phyloP scores from a whole-genome alignment of 2,888 invertebrate species.

The Nematopogon swammerdamellus region DNA sequence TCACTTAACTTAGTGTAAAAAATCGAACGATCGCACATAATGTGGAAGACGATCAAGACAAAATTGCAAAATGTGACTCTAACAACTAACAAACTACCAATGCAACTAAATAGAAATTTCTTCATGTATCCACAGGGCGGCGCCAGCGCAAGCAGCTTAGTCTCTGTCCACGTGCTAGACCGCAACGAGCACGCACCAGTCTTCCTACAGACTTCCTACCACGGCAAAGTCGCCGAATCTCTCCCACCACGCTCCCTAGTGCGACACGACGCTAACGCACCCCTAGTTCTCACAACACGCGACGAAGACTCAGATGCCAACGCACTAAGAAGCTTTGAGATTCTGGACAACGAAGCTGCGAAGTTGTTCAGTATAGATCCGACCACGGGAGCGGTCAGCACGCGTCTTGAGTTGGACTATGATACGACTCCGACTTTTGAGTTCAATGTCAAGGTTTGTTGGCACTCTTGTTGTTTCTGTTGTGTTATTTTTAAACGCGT shows the following conservation, averaged over 20 bases:
- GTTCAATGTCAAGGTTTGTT: conserved; percentile 73
- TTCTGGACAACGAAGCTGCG: conserved; percentile 75
- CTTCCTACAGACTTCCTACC: conserved; percentile 64
- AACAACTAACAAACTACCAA: too few relatives aligned
- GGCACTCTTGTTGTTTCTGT: too few relatives aligned
- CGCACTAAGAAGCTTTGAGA: conserved; percentile 79
- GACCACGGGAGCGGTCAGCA: conserved; percentile 82
- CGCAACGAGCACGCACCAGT: conserved; percentile 81
- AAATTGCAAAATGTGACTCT: too few relatives aligned
- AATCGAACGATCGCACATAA: too few relatives aligned
- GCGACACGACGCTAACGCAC: conserved; percentile 53
- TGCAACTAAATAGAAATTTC: too few relatives aligned
- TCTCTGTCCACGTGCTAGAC: conserved; percentile 84
- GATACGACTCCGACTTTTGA: conserved; percentile 66
- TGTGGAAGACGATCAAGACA: too few relatives aligned
- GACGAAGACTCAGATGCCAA: conserved; percentile 88
- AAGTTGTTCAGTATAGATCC: conserved; percentile 83
- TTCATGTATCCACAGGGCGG: too few relatives aligned
- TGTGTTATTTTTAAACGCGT: too few relatives aligned
- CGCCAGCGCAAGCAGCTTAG: conserved; percentile 65
- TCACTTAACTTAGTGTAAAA: too few relatives aligned
- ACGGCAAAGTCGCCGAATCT: conserved; percentile 74
- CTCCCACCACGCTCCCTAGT: conserved; percentile 68
- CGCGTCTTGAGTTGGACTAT: conserved; percentile 74
- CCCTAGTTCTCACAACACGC: conserved; percentile 78